Percentiles rank a stretch among this genome's conserved stretches.
phyloP scores from a whole-genome alignment of 2,888 invertebrate species.

The Zhuqinia jingwanae region DNA sequence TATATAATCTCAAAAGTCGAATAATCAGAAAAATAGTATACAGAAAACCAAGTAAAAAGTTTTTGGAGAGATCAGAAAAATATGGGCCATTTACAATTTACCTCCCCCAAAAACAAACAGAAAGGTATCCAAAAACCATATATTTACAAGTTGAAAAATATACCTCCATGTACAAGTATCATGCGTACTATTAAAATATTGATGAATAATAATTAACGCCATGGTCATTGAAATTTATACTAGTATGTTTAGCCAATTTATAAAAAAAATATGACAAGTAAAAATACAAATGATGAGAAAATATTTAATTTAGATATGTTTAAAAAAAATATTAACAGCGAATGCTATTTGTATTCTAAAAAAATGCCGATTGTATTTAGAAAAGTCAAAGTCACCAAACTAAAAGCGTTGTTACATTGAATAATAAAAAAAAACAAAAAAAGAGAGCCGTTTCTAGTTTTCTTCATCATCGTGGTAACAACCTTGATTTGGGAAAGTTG shows the following conservation, averaged over 20 bases:
- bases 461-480: background rate
- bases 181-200: constrained; percentile 44
- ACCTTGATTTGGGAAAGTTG: background rate
- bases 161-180: constrained; percentile 67
- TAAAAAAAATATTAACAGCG: background rate
- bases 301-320: background rate
- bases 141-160: no score
- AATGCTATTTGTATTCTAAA: background rate
- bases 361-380: background rate
- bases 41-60: background rate
- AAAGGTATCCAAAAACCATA: no score
- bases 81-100: constrained; percentile 7
- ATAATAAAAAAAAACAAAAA: no score
- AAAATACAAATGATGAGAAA: background rate
- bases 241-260: constrained; percentile 53
- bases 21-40: background rate
- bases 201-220: constrained; percentile 7
- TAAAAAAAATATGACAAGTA: background rate
- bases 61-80: background rate
- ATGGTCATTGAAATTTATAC: constrained; percentile 31
- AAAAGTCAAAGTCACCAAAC: background rate
- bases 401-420: no score
- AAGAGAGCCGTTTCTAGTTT: constrained; percentile 40
- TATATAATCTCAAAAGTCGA: no score
- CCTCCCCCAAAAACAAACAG: no score